Evolutionary conservation across 2,797 vertebrate genomes (phyloP), one percentile per base, ranked within the genome.

Genomic region (Myripristis jacobus): DNA sequence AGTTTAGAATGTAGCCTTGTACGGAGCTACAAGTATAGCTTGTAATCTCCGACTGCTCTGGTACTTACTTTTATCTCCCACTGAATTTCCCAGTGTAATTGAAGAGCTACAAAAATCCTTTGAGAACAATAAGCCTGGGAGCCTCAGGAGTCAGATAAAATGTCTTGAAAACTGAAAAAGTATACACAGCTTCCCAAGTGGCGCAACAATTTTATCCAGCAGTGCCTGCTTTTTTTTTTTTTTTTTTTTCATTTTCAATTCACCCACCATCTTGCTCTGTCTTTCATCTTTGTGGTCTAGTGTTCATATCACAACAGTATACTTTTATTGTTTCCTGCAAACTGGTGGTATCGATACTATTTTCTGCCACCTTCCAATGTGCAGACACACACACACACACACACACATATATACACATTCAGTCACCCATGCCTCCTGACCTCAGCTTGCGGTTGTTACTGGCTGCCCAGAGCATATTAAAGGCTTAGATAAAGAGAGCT

Each of bases 401-500:
- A 77, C 80, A 77, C 55, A 81, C 81, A 67, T 50, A 55, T 21
- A 63, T 24, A 64, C 53, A 66, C 36, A 67, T 51, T 31, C 43
- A 18, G 38, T 12, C 18, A 73, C 66, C 19, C 44, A 70, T 78
- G 77, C 66, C 78, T 82, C 77, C 88, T 89, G 89, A 88, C 87
- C 83, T 89, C 84, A 90, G 84, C 81, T 87, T 81, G 84, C 25
- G 72, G 87, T 88, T 21, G 66, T 81, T 81, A 83, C 82, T 82
- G 82, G 72, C 85, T 89, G 88, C 87, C 86, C 90, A 84, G 88
- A 90, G 88, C 81, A 89, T 90, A 91, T 91, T 91, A 92, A 89
- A 90, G 91, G 88, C 90, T 92, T 89, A 92, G 91, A 93, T 89
- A 90, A 90, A 91, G 89, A 82, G 86, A 87, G 79, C 70, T 88